These are phyloP conservation scores for Epinotia ramella DNA, from an alignment of 2,888 invertebrate genomes.

Conservation along the genomic window DNA sequence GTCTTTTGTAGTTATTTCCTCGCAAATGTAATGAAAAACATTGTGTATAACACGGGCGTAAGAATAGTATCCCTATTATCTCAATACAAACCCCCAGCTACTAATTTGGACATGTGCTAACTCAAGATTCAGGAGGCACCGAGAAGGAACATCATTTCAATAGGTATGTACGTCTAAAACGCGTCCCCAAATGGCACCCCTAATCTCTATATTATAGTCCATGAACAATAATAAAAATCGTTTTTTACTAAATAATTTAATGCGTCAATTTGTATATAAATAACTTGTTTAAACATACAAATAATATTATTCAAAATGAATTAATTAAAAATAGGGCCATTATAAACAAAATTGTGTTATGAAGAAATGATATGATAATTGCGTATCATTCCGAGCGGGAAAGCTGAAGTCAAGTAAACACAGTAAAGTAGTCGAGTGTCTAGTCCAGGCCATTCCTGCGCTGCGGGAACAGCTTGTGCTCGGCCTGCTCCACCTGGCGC, in stretches of 20 bases:
- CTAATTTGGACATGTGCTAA: too few species aligned
- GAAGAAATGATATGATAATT: too few species aligned
- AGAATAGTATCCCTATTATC: too few species aligned
- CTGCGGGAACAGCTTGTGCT: constrained; percentile 71
- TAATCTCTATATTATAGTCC: background rate
- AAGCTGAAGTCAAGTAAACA: background rate
- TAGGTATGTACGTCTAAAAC: too few species aligned
- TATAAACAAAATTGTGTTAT: background rate
- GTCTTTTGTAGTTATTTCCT: too few species aligned
- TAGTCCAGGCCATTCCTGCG: constrained; percentile 79
- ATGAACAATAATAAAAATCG: background rate
- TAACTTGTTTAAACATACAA: background rate
- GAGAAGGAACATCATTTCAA: too few species aligned
- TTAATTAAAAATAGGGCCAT: background rate
- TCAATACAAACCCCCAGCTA: too few species aligned
- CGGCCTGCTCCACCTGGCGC: constrained; percentile 73
- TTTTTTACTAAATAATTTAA: background rate
- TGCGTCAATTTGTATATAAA: background rate
- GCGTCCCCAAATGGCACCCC: too few species aligned
- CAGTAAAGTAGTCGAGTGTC: background rate
- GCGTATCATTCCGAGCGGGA: too few species aligned
- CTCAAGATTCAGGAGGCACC: too few species aligned
- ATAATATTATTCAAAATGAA: background rate
- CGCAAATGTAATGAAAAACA: too few species aligned
- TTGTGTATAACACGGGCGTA: too few species aligned